Evolutionary conservation across 2,888 invertebrate species (phyloP).

Genomic region (Eristalinus sepulchralis): DNA sequence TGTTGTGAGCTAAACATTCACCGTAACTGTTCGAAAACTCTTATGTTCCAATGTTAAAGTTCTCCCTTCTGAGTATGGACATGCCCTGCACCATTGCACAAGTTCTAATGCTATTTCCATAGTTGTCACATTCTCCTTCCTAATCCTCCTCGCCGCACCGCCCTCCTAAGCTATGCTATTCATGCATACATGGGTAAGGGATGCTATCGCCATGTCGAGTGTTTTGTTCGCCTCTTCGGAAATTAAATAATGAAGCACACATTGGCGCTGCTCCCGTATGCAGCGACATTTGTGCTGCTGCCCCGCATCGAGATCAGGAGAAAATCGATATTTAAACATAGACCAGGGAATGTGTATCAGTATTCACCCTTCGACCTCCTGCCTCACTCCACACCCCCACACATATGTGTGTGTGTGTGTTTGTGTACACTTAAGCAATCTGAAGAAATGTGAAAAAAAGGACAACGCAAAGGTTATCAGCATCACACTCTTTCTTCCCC

Average conservation of each 20-base stretch:
- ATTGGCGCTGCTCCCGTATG: slow-evolving; percentile 33
- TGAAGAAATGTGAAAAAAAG: neutral
- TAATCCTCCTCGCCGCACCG: neutral
- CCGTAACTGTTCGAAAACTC: neutral
- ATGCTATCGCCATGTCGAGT: neutral
- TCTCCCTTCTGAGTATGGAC: neutral
- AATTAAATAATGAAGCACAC: slow-evolving; percentile 58
- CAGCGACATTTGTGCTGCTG: slow-evolving; percentile 37
- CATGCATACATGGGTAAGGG: neutral
- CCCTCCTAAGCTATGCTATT: neutral
- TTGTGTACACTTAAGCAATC: neutral
- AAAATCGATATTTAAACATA: slow-evolving; percentile 45
- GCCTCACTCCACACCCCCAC: too few relatives aligned
- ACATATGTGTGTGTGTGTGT: too few relatives aligned
- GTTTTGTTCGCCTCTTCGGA: slow-evolving; percentile 28
- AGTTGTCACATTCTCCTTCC: slow-evolving; percentile 19
- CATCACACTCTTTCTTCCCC: neutral
- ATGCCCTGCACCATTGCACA: neutral
- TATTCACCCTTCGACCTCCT: neutral
- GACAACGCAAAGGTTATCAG: slow-evolving; percentile 34
- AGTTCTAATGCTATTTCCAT: slow-evolving; percentile 18
- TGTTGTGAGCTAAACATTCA: neutral
- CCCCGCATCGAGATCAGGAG: slow-evolving; percentile 16
- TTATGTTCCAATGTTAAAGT: neutral
- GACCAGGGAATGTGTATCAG: neutral